Percentiles rank a stretch among this genome's conserved stretches.
Conservation (phyloP, 2,888 invertebrate genomes). For the Conomelus anceps region DNA sequence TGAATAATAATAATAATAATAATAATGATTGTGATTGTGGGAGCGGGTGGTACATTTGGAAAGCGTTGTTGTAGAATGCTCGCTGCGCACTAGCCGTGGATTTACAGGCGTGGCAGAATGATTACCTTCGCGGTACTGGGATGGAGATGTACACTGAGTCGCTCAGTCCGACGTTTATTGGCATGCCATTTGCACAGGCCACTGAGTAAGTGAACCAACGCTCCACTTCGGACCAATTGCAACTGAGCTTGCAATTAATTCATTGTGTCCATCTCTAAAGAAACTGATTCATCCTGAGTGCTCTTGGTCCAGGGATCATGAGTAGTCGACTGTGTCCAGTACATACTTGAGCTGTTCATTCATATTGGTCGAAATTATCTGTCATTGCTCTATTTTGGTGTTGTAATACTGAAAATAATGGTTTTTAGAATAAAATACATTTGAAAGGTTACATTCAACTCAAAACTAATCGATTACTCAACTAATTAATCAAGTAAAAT, state of each 20-base stretch:
- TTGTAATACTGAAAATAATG: too few relatives aligned
- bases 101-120: constrained; percentile 98
- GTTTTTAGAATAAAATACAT: too few relatives aligned
- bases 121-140: constrained; percentile 98
- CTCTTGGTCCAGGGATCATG: not conserved
- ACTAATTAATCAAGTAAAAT: too few relatives aligned
- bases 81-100: constrained; percentile 74
- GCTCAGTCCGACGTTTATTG: constrained; percentile 94
- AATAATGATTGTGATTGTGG: not conserved
- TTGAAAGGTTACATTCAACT: too few relatives aligned
- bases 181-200: constrained; percentile 96
- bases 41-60: not conserved
- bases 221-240: not conserved
- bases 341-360: not conserved
- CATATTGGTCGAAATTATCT: not conserved
- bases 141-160: constrained; percentile 99
- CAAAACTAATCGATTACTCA: too few relatives aligned
- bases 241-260: not conserved
- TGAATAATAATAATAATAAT: not conserved
- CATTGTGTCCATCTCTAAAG: not conserved
- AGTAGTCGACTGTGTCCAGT: not conserved
- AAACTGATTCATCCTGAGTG: not conserved
- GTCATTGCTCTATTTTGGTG: too few relatives aligned
- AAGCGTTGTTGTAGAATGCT: constrained; percentile 33
- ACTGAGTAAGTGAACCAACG: constrained; percentile 78